phyloP scores from a whole-genome alignment of 1,140 invertebrate species.

The Habropoda laboriosa region DNA sequence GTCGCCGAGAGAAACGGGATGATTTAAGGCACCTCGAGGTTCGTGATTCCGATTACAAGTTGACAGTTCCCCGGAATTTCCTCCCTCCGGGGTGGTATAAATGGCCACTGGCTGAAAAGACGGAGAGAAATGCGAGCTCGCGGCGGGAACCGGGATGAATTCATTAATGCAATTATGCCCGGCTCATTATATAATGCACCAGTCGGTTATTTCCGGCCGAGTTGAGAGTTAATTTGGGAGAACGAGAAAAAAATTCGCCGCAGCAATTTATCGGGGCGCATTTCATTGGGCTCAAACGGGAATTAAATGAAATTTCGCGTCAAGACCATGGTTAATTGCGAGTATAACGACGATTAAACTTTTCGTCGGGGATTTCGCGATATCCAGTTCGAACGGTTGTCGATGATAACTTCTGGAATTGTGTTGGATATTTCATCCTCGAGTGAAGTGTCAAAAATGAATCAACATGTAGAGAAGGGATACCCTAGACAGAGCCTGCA shows the following conservation, averaged over 20 bases:
- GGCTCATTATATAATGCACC: conserved; percentile 4
- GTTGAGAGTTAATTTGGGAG: not conserved
- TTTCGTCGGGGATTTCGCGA: not conserved
- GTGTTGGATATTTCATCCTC: too few species aligned
- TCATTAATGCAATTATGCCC: conserved; percentile 30
- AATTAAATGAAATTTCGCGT: not conserved
- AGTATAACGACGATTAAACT: not conserved
- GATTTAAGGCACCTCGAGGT: conserved; percentile 20
- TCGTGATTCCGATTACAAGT: conserved; percentile 24
- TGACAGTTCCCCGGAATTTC: conserved; percentile 25
- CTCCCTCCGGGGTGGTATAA: not conserved
- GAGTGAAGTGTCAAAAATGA: too few species aligned
- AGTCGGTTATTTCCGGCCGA: not conserved
- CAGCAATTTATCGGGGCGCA: not conserved
- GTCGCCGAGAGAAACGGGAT: not conserved
- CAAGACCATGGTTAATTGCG: not conserved
- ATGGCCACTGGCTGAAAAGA: not conserved
- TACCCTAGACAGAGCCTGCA: too few species aligned
- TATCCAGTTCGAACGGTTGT: not conserved
- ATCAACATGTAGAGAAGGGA: too few species aligned
- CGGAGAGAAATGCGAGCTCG: not conserved
- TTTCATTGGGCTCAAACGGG: not conserved
- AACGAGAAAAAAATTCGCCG: not conserved
- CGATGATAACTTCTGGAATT: not conserved
- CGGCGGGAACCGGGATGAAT: not conserved